phyloP scores from a whole-genome alignment of 92 coral and sea anemone genomes.

The Umimayanthus chanpuru region DNA sequence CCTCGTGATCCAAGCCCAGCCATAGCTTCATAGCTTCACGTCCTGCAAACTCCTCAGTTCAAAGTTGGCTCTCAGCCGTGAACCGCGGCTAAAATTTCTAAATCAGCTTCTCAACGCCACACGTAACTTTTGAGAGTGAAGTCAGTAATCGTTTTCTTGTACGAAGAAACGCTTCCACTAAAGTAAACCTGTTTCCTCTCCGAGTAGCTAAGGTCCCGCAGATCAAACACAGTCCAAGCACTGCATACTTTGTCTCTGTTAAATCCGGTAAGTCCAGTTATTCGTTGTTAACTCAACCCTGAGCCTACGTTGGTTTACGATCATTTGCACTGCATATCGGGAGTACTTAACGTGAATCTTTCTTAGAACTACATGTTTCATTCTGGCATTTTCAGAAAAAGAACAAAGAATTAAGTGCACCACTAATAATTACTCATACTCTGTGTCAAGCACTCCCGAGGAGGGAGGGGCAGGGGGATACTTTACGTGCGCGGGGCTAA shows the following conservation, averaged over 20 bases:
- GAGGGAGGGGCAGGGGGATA: neutral
- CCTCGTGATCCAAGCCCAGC: neutral
- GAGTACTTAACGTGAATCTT: neutral
- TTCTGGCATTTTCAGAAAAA: neutral
- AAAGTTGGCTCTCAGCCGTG: neutral
- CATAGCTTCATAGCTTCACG: neutral
- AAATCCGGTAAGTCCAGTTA: too few relatives aligned
- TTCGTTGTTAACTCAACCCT: too few relatives aligned
- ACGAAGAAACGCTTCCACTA: neutral
- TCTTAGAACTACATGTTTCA: neutral
- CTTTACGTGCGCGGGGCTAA: too few relatives aligned
- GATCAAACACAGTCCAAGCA: too few relatives aligned
- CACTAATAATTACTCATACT: neutral
- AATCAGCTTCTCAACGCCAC: neutral
- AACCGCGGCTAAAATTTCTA: neutral
- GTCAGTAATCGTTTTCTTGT: too few relatives aligned
- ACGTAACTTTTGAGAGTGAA: neutral
- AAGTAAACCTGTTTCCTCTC: neutral
- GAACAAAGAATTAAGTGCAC: neutral
- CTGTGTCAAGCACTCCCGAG: neutral
- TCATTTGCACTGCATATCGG: neutral
- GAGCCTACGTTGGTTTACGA: neutral
- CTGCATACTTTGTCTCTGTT: too few relatives aligned
- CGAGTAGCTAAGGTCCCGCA: too few relatives aligned
- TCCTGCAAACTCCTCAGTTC: neutral